Evolutionary conservation across 2,797 vertebrate species (phyloP).

Genomic region (Coendou prehensilis): DNA sequence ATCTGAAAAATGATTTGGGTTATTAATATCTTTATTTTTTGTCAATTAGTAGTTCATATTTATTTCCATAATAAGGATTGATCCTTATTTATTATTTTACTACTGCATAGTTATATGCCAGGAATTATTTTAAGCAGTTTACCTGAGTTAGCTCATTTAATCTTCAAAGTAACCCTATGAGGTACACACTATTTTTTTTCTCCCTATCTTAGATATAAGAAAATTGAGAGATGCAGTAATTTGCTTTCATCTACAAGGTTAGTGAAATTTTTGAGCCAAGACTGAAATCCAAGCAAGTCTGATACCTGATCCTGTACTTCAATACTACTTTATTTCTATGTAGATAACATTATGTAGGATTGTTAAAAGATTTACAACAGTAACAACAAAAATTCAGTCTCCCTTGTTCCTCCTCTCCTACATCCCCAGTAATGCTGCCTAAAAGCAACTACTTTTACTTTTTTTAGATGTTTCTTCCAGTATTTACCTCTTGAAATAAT

Average conservation of each 20-base stretch:
- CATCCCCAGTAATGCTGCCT: not conserved
- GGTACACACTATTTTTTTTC: not conserved
- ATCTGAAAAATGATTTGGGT: constrained; percentile 29
- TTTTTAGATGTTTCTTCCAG: constrained; percentile 16
- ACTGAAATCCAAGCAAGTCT: constrained; percentile 12
- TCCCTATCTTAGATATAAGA: not conserved
- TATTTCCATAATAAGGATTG: constrained; percentile 7
- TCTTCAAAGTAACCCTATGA: constrained; percentile 14
- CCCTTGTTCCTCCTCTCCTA: not conserved
- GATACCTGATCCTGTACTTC: constrained; percentile 2
- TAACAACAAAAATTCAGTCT: not conserved
- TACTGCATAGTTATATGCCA: not conserved
- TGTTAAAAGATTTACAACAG: not conserved
- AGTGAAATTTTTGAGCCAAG: constrained; percentile 41
- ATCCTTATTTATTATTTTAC: not conserved
- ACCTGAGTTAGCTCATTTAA: not conserved
- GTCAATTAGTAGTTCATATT: constrained; percentile 11
- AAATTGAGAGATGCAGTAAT: constrained; percentile 20
- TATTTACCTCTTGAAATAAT: constrained; percentile 37
- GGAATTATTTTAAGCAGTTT: constrained; percentile 52
- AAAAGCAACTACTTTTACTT: not conserved
- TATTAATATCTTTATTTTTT: constrained; percentile 56
- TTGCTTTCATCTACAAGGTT: not conserved
- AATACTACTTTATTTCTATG: not conserved
- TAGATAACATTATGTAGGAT: constrained; percentile 60